Evolutionary conservation across 1,140 invertebrate genomes (phyloP).

Genomic region (Pinna nobilis): DNA sequence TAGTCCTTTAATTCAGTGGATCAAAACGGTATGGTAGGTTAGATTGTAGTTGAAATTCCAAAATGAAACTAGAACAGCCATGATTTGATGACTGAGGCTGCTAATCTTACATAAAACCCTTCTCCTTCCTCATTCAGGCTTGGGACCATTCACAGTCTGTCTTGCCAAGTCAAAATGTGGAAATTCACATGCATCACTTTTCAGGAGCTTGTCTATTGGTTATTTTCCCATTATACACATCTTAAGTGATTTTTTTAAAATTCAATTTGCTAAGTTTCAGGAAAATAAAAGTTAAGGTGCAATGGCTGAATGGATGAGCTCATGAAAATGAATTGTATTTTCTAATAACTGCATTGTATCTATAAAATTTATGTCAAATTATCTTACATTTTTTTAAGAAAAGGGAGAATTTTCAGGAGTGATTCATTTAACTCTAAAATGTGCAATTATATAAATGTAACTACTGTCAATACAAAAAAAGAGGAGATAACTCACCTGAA

Average conservation of each 20-base stretch:
- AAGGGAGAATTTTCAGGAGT: background rate
- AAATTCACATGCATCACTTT: too few relatives aligned
- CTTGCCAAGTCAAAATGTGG: too few relatives aligned
- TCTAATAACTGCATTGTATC: background rate
- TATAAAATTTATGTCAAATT: background rate
- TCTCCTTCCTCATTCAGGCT: background rate
- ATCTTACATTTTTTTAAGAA: too few relatives aligned
- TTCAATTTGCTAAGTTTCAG: too few relatives aligned
- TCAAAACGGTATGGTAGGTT: background rate
- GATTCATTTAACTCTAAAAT: background rate
- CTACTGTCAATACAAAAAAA: background rate
- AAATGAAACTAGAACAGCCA: background rate
- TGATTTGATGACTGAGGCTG: background rate
- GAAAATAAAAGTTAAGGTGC: too few relatives aligned
- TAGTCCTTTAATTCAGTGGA: too few relatives aligned
- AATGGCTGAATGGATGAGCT: too few relatives aligned
- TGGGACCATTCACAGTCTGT: too few relatives aligned
- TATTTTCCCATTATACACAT: too few relatives aligned
- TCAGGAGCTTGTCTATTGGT: too few relatives aligned
- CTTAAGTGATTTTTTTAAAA: too few relatives aligned
- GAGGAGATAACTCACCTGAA: slow-evolving; percentile 79
- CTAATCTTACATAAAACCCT: background rate
- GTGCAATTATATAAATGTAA: background rate
- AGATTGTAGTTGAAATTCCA: background rate
- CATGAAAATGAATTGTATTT: background rate